These are phyloP conservation scores for Chironomus riparius DNA, from an alignment of 2,888 invertebrate genomes.

Conservation along the genomic window DNA sequence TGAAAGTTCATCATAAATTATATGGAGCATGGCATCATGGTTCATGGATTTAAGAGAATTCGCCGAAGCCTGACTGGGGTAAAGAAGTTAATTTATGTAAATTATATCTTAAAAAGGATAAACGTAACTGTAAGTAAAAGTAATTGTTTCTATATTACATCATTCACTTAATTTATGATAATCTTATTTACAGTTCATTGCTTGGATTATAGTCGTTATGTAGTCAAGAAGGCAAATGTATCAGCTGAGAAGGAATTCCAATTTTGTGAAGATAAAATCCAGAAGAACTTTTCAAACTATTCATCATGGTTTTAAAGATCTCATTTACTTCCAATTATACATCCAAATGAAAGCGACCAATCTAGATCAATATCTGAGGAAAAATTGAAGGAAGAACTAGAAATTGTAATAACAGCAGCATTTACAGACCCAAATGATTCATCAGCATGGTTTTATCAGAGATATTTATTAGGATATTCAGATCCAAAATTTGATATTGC, in stretches of 20 bases:
- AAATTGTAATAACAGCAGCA: conserved; percentile 85
- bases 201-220: conserved; percentile 91
- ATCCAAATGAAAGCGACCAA: conserved; percentile 52
- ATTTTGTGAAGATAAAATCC: conserved; percentile 79
- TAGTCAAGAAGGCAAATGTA: conserved; percentile 65
- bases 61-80: conserved; percentile 70
- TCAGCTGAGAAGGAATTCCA: conserved; percentile 71
- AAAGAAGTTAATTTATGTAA: conserved; percentile 77
- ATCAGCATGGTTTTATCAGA: conserved; percentile 97
- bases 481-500: conserved; percentile 35
- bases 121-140: conserved; percentile 76
- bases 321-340: conserved; percentile 63
- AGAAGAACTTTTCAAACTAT: conserved; percentile 95
- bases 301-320: conserved; percentile 99
- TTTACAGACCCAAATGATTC: conserved; percentile 98
- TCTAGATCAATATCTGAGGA: conserved; percentile 44
- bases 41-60: conserved; percentile 73
- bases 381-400: conserved; percentile 61
- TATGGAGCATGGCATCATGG: conserved; percentile 96
- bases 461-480: conserved; percentile 71
- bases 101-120: conserved; percentile 80
- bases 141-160: conserved; percentile 8
- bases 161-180: conserved; percentile 29
- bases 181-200: conserved; percentile 69
- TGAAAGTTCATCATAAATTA: conserved; percentile 80